Conservation (phyloP, 2,888 invertebrate species). For the Drosophila paucipuncta region DNA sequence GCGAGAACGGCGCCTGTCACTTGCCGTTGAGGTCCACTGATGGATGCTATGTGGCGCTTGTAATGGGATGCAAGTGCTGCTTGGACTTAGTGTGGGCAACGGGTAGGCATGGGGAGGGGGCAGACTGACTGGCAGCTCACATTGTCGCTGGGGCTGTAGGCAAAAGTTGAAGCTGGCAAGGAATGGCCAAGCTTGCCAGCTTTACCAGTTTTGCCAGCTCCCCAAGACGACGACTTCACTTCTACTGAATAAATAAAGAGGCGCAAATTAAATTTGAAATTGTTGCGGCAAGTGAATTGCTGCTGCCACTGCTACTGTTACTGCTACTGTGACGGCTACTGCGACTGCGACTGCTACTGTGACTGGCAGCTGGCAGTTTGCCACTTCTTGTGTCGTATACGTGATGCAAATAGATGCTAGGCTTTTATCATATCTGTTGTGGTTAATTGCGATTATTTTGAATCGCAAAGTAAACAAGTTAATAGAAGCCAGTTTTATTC, state of each 20-base stretch:
- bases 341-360: not conserved
- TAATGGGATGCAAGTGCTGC: constrained; percentile 38
- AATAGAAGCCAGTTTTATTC: constrained; percentile 18
- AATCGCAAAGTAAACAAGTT: constrained; percentile 35
- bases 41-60: constrained; percentile 33
- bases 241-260: constrained; percentile 69
- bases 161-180: constrained; percentile 15
- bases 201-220: constrained; percentile 10
- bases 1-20: constrained; percentile 32
- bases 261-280: constrained; percentile 73
- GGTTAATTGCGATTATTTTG: constrained; percentile 38
- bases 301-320: not conserved
- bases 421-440: constrained; percentile 15
- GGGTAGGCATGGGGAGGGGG: not conserved
- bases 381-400: constrained; percentile 17
- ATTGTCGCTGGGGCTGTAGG: constrained; percentile 33
- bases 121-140: constrained; percentile 1
- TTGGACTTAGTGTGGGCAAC: constrained; percentile 23
- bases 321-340: not conserved
- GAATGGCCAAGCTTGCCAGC: not conserved
- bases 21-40: constrained; percentile 41
- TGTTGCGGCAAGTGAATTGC: constrained; percentile 27
- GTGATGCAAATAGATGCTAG: constrained; percentile 24
- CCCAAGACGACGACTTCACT: constrained; percentile 39
- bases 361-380: not conserved